Evolutionary conservation across 2,113 vertebrate genomes (phyloP), one percentile per base, ranked within the genome.

Genomic region (Isurus oxyrinchus): DNA sequence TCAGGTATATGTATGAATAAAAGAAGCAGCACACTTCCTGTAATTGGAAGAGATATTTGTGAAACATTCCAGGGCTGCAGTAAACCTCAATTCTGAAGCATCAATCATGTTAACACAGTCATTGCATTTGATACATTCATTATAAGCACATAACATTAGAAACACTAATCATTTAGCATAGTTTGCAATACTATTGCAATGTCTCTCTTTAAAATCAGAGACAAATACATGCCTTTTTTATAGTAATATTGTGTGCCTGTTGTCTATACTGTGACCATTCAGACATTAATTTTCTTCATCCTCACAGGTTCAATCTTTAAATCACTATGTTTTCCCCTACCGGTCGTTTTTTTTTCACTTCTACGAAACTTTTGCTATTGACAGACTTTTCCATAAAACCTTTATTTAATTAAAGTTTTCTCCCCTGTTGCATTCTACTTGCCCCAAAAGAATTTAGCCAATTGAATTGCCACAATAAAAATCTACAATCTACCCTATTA

Each of bases 1-100:
- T 53, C 66, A 72, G 93, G 94, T 72, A 72, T 95, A 95, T 35
- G 14, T 95, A 55, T 69, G 67, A 95, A 95, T 95, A 95, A 69
- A 95, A 72, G 94, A 69, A 95, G 44, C 27, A 31, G 67, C 44
- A 95, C 23, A 72, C 66, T 72, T 31, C 49, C 67, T 53, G 67
- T 95, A 72, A 72, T 94, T 95, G 94, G 27, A 95, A 55, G 67
- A 72, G 35, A 95, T 25, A 31, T 27, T 10, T 72, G 94, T 25
- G 25, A 95, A 95, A 31, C 49, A 55, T 95, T 72, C 27, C 53
- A 2, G 49, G 23, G 8, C 67, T 72, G 67, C 44, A 67, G 94
- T 72, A 69, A 72, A 53, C 63, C 69, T 95, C 25, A 95, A 55
- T 95, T 72, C 49, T 49, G 35, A 72, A 55, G 25, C 94, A 95